Percentiles rank a stretch among this genome's conserved stretches.
Evolutionary conservation across 2,888 invertebrate genomes (phyloP).

Genomic region (Caenorhabditis afra): DNA sequence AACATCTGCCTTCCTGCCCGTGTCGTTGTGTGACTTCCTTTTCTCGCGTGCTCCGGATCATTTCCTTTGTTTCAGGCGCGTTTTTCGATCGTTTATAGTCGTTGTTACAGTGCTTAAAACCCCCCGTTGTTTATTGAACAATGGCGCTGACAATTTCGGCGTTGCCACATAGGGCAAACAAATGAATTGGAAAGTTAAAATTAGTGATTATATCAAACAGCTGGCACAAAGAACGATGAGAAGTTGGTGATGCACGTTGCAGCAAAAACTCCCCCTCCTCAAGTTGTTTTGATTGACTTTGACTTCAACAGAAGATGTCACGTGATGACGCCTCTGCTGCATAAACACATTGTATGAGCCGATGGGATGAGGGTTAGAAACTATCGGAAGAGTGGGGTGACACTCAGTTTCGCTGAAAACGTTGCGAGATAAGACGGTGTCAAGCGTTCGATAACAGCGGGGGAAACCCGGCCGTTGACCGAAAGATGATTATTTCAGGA

Average conservation of each 20-base stretch:
- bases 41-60: conserved; percentile 14
- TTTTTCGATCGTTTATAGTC: conserved; percentile 2
- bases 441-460: conserved; percentile 36
- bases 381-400: conserved; percentile 33
- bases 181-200: conserved; percentile 31
- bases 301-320: conserved; percentile 10
- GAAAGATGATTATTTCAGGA: too few species aligned
- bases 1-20: conserved; percentile 14
- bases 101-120: background rate
- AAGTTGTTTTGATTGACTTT: conserved; percentile 35
- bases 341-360: conserved; percentile 34
- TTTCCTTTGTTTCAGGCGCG: conserved; percentile 40
- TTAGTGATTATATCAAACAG: conserved; percentile 38
- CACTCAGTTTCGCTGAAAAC: background rate
- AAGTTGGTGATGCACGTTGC: conserved; percentile 12
- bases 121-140: conserved; percentile 39
- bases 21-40: conserved; percentile 15
- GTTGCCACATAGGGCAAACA: conserved; percentile 16
- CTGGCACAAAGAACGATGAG: conserved; percentile 53
- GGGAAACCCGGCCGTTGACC: conserved; percentile 17
- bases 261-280: conserved; percentile 8
- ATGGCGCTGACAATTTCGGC: background rate
- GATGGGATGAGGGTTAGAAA: background rate
- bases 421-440: background rate
- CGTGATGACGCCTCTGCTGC: conserved; percentile 21